Conservation (phyloP, 1,140 invertebrate genomes). For the Globodera ellingtonae region DNA sequence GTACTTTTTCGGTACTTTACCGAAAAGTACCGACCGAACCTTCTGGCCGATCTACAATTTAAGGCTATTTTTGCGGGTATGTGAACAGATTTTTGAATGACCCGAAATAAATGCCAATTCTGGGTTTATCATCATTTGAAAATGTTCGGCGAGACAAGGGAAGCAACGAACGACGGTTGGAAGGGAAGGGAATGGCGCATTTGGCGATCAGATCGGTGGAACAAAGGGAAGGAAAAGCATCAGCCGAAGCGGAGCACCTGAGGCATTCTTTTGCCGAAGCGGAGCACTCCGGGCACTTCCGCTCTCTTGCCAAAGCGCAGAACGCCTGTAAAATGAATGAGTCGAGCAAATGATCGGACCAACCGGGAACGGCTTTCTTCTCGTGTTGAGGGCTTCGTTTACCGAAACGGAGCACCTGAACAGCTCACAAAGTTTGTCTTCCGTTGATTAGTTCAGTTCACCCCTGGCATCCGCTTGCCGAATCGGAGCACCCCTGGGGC, state of each 20-base stretch:
- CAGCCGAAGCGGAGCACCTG: conserved; percentile 28
- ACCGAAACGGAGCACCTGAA: conserved; percentile 29
- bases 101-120: no score
- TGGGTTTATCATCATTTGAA: no score
- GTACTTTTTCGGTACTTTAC: no score
- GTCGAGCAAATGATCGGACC: neutral
- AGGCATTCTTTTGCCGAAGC: conserved; percentile 32
- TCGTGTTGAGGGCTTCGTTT: conserved; percentile 27
- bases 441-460: neutral
- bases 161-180: no score
- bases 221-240: neutral
- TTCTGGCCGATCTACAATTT: no score
- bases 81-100: no score
- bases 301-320: conserved; percentile 38
- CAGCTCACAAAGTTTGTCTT: neutral
- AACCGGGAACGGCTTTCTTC: conserved; percentile 26
- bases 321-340: conserved; percentile 17
- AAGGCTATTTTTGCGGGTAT: no score
- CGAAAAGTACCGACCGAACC: no score
- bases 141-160: no score
- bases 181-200: no score
- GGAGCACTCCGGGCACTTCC: conserved; percentile 21
- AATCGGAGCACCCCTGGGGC: conserved; percentile 33
- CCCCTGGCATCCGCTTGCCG: conserved; percentile 28
- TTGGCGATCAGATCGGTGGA: no score